Base-by-base conservation (phyloP, 2,888 invertebrate species). In the Limnephilus marmoratus region DNA sequence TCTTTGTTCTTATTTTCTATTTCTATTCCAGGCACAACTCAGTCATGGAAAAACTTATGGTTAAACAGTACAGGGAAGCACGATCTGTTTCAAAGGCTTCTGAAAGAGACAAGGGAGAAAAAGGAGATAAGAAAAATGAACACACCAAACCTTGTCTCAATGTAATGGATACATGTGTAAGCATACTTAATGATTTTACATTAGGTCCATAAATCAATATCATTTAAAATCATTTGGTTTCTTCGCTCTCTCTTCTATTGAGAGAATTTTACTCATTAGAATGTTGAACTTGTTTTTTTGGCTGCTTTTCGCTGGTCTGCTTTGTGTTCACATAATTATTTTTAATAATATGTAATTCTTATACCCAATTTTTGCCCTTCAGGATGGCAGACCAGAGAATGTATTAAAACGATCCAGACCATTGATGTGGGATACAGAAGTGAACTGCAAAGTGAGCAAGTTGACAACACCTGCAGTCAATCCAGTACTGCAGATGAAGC, bases 11-110 rank as follows among this genome's bases (percentile, higher is more conserved):
- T 53, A 53, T 53, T 53, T 53, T 53, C 15, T 53, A 18, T 53
- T 53, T 18, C 53, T 53, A 53, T 94, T 94, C 88, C 94, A 98
- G 98, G 94, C 98, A 98, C 95, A 98, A 98, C 94, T 96, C 97
- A 93, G 97, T 98, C 92, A 98, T 98, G 98, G 98, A 98, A 94
- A 98, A 97, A 94, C 96, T 97, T 89, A 96, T 98, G 96, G 95
- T 97, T 1, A 97, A 98, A 94, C 96, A 96, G 92, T 97, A 98
- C 94, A 96, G 97, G 0, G 97, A 97, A 93, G 95, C 96, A 4
- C 96, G 98, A 15, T 96, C 95, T 0, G 95, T 95, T 24, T 95
- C 94, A 5, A 96, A 96, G 94, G 95, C 95, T n/a, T 95, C 96
- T 4, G 95, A 95, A 18, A 95, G 95, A 92, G 95, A 95, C 91